These are phyloP conservation scores for Homarus americanus DNA, from an alignment of 1,140 invertebrate genomes.

Conservation along the genomic window DNA sequence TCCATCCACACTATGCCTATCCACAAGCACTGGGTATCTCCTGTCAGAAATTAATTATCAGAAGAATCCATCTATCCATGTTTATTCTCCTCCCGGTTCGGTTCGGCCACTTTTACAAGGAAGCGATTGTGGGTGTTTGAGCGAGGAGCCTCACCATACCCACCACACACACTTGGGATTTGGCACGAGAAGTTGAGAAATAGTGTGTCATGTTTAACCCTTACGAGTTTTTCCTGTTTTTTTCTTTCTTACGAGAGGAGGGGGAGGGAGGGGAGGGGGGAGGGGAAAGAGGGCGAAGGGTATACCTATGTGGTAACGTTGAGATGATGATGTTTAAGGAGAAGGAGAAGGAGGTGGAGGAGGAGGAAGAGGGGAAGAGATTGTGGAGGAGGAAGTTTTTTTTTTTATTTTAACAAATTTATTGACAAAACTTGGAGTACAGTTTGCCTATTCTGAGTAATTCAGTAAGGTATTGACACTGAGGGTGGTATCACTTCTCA, in stretches of 20 bases:
- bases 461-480: no score
- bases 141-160: background rate
- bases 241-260: background rate
- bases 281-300: background rate
- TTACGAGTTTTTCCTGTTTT: slow-evolving; percentile 58
- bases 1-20: no score
- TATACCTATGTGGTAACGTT: no score
- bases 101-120: background rate
- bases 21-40: no score
- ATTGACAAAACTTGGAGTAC: no score
- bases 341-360: background rate
- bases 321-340: no score
- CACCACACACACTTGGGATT: slow-evolving; percentile 40
- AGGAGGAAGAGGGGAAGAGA: background rate
- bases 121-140: background rate
- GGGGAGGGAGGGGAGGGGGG: background rate
- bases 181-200: slow-evolving; percentile 55
- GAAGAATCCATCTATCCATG: slow-evolving; percentile 4
- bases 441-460: no score
- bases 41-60: slow-evolving; percentile 56
- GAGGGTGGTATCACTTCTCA: no score
- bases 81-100: slow-evolving; percentile 17
- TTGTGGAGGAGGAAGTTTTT: no score
- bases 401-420: no score
- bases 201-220: slow-evolving; percentile 60